A percentile compares a stretch with the other conserved stretches of the same genome.
phyloP scores from a whole-genome alignment of 2,888 invertebrate species.

The Catotricha subobsoleta region DNA sequence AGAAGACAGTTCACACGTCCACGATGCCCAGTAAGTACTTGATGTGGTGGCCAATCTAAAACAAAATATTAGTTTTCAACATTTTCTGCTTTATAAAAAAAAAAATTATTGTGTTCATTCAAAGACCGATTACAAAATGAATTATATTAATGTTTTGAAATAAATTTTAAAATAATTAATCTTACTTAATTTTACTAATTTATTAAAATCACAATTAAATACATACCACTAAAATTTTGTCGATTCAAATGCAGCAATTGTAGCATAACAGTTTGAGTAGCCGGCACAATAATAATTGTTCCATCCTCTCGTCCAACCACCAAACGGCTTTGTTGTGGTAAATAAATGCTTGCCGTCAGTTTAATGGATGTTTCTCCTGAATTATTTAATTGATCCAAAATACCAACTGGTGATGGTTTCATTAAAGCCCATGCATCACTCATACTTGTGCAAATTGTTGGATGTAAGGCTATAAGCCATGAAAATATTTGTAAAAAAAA shows the following conservation, averaged over 20 bases:
- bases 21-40: slow-evolving; percentile 72
- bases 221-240: slow-evolving; percentile 55
- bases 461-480: slow-evolving; percentile 54
- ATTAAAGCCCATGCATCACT: slow-evolving; percentile 75
- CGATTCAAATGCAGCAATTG: slow-evolving; percentile 78
- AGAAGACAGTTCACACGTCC: slow-evolving; percentile 87
- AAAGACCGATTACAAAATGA: too few species aligned
- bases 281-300: slow-evolving; percentile 86
- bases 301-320: slow-evolving; percentile 94
- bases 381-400: slow-evolving; percentile 72
- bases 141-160: too few species aligned
- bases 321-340: slow-evolving; percentile 80
- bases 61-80: slow-evolving; percentile 16
- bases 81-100: too few species aligned
- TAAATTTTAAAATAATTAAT: not conserved
- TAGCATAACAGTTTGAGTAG: slow-evolving; percentile 85
- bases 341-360: slow-evolving; percentile 83
- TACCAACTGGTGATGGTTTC: slow-evolving; percentile 76
- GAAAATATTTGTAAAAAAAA: too few species aligned
- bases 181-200: not conserved
- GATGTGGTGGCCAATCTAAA: slow-evolving; percentile 77
- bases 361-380: slow-evolving; percentile 56
- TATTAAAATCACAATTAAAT: not conserved
- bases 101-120: not conserved
- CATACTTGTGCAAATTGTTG: slow-evolving; percentile 63